These are phyloP conservation scores for Nautilus pompilius DNA, from an alignment of 1,140 invertebrate species.

Conservation along the genomic window DNA sequence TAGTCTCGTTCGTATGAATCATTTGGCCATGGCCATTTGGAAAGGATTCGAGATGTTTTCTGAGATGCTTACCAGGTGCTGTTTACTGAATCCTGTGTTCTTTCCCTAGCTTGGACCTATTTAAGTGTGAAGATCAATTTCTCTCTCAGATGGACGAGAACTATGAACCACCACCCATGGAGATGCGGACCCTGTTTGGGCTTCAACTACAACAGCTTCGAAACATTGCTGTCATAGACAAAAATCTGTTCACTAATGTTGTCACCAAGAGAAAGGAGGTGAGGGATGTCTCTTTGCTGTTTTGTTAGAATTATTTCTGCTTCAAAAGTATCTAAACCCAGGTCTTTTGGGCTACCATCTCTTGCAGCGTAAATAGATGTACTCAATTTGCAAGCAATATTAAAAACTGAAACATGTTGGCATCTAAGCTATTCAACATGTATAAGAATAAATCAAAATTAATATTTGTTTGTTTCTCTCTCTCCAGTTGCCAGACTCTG, in stretches of 20 bases:
- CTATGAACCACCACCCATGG: constrained; percentile 77
- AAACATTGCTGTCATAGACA: constrained; percentile 84
- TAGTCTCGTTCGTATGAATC: too few species aligned
- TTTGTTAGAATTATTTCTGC: background rate
- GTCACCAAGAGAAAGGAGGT: constrained; percentile 71
- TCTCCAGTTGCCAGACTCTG: constrained; percentile 66
- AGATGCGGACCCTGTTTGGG: constrained; percentile 87
- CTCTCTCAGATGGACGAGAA: constrained; percentile 75
- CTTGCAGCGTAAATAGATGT: too few species aligned
- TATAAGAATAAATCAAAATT: too few species aligned
- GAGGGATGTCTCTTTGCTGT: constrained; percentile 18
- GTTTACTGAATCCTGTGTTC: too few species aligned
- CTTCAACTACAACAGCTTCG: constrained; percentile 87
- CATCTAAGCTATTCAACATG: too few species aligned
- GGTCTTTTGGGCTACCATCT: background rate
- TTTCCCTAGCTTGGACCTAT: too few species aligned
- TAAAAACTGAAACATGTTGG: too few species aligned
- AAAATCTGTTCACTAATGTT: constrained; percentile 77
- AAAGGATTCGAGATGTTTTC: too few species aligned
- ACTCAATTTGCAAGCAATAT: too few species aligned
- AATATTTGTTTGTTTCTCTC: constrained; percentile 1
- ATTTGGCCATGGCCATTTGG: too few species aligned
- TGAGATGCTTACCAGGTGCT: too few species aligned
- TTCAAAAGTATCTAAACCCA: background rate
- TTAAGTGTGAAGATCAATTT: too few species aligned